These are phyloP conservation scores for Musca vetustissima DNA, from an alignment of 1,140 invertebrate species.

Conservation along the genomic window DNA sequence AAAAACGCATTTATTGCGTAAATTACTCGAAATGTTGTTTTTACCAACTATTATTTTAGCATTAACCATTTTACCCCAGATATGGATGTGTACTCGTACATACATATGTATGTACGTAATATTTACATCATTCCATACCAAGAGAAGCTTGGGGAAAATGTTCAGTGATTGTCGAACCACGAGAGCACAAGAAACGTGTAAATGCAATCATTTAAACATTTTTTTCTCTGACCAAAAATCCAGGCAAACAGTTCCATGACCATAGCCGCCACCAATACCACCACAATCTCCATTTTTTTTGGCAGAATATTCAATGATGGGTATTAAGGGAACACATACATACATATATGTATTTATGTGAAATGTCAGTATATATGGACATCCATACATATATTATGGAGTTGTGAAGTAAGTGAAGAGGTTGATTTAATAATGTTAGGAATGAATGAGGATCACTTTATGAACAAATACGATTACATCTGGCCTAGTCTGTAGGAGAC, in stretches of 20 bases:
- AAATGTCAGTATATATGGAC: neutral
- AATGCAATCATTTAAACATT: conserved; percentile 28
- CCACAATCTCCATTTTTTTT: neutral
- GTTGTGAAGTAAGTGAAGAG: neutral
- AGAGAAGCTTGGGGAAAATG: neutral
- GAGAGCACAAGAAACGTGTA: conserved; percentile 10
- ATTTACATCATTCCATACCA: neutral
- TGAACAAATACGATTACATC: too few species aligned
- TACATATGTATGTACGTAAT: neutral
- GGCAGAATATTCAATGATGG: conserved; percentile 13
- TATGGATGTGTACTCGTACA: neutral
- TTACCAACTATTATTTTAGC: conserved; percentile 15
- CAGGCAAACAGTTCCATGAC: neutral
- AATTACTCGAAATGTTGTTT: conserved; percentile 12
- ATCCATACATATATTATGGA: neutral
- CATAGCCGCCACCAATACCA: neutral
- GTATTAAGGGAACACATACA: neutral
- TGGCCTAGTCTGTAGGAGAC: too few species aligned
- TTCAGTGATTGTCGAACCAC: neutral
- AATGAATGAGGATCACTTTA: too few species aligned
- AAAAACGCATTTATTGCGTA: conserved; percentile 15
- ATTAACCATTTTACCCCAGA: conserved; percentile 1
- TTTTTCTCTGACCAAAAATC: neutral
- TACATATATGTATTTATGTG: too few species aligned
- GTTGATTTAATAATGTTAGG: too few species aligned